Evolutionary conservation across 1,140 invertebrate genomes (phyloP).

Genomic region (Kradibia gibbosae): DNA sequence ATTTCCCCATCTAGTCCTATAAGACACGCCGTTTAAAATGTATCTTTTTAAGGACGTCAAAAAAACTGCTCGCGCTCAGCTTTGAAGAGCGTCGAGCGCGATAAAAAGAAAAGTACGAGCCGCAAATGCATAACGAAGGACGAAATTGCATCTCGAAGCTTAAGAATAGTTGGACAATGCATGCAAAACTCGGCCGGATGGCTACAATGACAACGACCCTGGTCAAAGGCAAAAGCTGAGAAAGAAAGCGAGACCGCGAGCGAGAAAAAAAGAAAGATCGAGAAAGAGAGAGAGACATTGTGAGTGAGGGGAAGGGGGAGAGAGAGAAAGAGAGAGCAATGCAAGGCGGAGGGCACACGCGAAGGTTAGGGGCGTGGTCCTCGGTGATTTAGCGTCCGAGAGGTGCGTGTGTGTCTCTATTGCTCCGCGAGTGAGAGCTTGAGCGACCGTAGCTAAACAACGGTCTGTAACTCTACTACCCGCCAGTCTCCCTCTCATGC

Average conservation of each 20-base stretch:
- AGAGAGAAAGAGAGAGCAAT: slow-evolving; percentile 50
- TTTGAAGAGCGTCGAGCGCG: not conserved
- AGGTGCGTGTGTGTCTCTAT: slow-evolving; percentile 72
- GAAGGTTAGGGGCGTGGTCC: slow-evolving; percentile 67
- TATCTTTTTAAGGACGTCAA: slow-evolving; percentile 20
- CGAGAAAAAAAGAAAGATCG: slow-evolving; percentile 31
- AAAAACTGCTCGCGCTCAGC: not conserved
- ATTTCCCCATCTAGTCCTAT: slow-evolving; percentile 8
- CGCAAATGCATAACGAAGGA: not conserved
- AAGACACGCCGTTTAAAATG: slow-evolving; percentile 34
- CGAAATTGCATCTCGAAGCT: slow-evolving; percentile 42
- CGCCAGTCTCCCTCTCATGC: not conserved
- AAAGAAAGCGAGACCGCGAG: slow-evolving; percentile 37
- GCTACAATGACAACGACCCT: not conserved
- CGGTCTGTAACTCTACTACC: slow-evolving; percentile 47
- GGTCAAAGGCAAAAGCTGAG: not conserved
- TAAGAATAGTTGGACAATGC: slow-evolving; percentile 41
- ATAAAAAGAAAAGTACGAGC: not conserved
- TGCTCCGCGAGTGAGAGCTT: slow-evolving; percentile 50
- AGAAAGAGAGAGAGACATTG: not conserved
- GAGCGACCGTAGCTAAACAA: slow-evolving; percentile 56
- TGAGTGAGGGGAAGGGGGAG: too few relatives aligned
- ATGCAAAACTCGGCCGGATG: not conserved
- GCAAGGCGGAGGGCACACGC: slow-evolving; percentile 59
- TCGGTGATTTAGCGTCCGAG: slow-evolving; percentile 68